A percentile compares a stretch with the other conserved stretches of the same genome.
These are phyloP conservation scores for Drosophila macrospina DNA, from an alignment of 2,888 invertebrate genomes.

Conservation along the genomic window DNA sequence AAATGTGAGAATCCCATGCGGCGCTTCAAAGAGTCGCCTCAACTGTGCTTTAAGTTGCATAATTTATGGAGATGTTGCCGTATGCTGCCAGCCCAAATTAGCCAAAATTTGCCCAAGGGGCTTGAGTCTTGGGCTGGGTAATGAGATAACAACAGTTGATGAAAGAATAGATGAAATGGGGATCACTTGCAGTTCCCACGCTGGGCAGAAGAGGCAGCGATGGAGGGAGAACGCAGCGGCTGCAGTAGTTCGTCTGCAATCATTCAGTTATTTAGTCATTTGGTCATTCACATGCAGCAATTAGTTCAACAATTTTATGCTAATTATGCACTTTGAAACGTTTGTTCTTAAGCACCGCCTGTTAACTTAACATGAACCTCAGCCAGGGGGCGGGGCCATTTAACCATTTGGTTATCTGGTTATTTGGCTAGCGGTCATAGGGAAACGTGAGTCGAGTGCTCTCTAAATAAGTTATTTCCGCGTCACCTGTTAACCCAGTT, in stretches of 20 bases:
- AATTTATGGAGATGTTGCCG: slow-evolving; percentile 59
- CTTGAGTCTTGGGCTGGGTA: slow-evolving; percentile 31
- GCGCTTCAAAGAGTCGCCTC: slow-evolving; percentile 65
- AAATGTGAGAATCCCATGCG: slow-evolving; percentile 74
- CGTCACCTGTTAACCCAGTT: slow-evolving; percentile 76
- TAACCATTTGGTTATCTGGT: slow-evolving; percentile 3
- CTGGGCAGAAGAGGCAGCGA: slow-evolving; percentile 5
- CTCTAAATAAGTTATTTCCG: slow-evolving; percentile 53
- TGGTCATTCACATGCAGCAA: slow-evolving; percentile 64
- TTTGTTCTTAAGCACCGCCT: slow-evolving; percentile 58
- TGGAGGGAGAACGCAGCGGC: neutral
- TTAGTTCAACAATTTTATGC: slow-evolving; percentile 75
- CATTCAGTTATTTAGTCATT: slow-evolving; percentile 42
- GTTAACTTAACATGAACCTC: slow-evolving; percentile 1
- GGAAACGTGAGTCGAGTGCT: slow-evolving; percentile 37
- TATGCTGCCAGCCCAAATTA: slow-evolving; percentile 58
- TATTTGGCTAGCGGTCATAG: slow-evolving; percentile 66
- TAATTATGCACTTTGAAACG: slow-evolving; percentile 58
- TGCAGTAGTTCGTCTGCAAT: slow-evolving; percentile 5
- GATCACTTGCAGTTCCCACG: slow-evolving; percentile 73
- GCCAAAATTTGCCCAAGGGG: slow-evolving; percentile 63
- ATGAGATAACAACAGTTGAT: slow-evolving; percentile 60
- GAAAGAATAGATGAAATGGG: slow-evolving; percentile 42
- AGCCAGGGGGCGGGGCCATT: slow-evolving; percentile 48
- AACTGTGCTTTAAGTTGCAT: slow-evolving; percentile 58